Base-by-base conservation (phyloP, 2,797 vertebrate species). In the Sebastiscus albofasciatus region DNA sequence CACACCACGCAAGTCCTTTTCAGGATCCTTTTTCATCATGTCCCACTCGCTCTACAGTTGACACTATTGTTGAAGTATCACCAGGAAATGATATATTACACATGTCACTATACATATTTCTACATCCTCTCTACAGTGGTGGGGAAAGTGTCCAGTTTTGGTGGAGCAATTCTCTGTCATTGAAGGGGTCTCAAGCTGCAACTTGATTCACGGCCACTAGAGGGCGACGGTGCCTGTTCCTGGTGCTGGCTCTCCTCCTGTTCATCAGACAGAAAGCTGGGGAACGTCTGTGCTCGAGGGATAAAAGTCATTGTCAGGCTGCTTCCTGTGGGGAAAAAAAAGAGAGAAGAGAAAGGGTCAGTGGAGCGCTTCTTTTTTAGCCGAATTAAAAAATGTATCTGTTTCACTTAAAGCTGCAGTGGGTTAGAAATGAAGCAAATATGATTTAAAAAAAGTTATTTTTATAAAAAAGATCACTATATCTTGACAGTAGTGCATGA, bases 211-310 rank as follows among this genome's bases (percentile, higher is more conserved):
- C 96, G 94, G 94, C 94, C 95, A 94, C 94, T 94, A 90, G 96
- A 96, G 94, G 95, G 94, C 73, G 95, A 92, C 8, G 92, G 87
- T 9, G 95, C 90, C 85, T 94, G 93, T 92, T 95, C 93, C 74
- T 93, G 91, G 93, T 95, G 96, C 92, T 94, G 94, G 93, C 95
- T 93, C 94, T 94, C 94, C 84, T 95, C 96, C 55, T 95, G 93
- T 68, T 97, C 95, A 72, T 97, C 97, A 7, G 96, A 95, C 52
- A 97, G 86, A 87, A 98, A 99, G 95, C 96, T 97, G 94, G 97
- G 97, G 83, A 99, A 98, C 0, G 98, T 99, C 95, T 99, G 98
- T 11, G 98, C 97, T 75, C 98, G 96, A n/a, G 98, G 97, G 94
- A 98, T 97, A 85, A 98, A 97, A 0, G 96, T 95, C 26, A 97